Evolutionary conservation across 2,113 vertebrate genomes (phyloP), one percentile per base, ranked within the genome.

Genomic region (Chaetodon auriga): DNA sequence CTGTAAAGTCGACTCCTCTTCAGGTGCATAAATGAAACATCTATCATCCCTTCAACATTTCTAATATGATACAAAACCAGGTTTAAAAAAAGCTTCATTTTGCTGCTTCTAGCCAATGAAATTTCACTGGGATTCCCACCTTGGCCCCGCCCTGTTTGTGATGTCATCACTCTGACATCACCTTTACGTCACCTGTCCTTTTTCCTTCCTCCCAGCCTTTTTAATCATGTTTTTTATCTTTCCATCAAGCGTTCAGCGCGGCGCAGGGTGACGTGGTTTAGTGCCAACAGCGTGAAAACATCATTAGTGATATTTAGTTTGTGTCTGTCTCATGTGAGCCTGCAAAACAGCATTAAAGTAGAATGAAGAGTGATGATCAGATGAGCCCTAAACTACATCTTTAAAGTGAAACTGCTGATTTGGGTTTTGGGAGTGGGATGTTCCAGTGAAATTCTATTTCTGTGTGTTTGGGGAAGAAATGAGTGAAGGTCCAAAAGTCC

Each of bases 51-150:
- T 23, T 53, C 15, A 14, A 43, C 68, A 45, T 62, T 38, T 46
- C 13, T 63, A 13, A 75, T 38, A 23, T 19, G 0, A 53, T 70
- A 70, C 46, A 75, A 83, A 83, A 65, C 13, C 74, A 58, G 73
- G 66, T 71, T 64, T 18, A 23, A 82, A 62, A 68, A 77, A 79
- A 63, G 58, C 58, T 76, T 68, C 16, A 55, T 79, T 54, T 48
- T 74, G 75, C 69, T 74, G 69, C 68, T 23, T 71, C 2, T 16
- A 38, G 49, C n/a, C 60, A 58, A 21, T 11, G 1, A 48, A 46
- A 35, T n/a, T 12, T 6, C 60, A 21, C 61, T 43, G 36, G 30
- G 19, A 38, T 19, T 6, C 9, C 13, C 49, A 5, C 64, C 13
- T 25, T 21, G 15, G 72, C 49, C 49, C 36, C 41, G 41, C 12